These are phyloP conservation scores for Mizuhopecten yessoensis DNA, from an alignment of 1,140 invertebrate species.

Conservation along the genomic window DNA sequence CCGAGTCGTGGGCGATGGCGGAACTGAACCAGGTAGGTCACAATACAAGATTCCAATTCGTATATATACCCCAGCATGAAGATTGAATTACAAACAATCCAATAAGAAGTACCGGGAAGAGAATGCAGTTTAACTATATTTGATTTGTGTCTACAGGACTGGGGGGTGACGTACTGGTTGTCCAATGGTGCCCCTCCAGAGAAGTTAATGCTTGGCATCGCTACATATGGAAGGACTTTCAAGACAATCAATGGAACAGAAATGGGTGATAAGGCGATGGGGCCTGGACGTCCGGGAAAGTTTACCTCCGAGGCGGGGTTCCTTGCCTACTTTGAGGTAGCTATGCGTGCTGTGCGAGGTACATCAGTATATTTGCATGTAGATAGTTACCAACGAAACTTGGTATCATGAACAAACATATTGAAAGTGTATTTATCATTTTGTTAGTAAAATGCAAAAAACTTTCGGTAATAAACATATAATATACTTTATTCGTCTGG, in stretches of 20 bases:
- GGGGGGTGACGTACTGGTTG: conserved; percentile 72
- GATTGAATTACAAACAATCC: no score
- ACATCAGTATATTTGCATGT: no score
- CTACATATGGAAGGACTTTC: conserved; percentile 81
- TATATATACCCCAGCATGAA: no score
- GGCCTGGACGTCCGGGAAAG: conserved; percentile 79
- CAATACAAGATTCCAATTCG: no score
- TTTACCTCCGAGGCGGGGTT: conserved; percentile 85
- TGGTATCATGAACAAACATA: no score
- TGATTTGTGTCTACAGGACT: conserved; percentile 66
- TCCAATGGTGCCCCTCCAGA: conserved; percentile 93
- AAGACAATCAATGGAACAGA: conserved; percentile 84
- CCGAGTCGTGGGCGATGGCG: conserved; percentile 61
- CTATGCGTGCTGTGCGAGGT: conserved; percentile 85
- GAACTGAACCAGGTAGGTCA: conserved; percentile 64
- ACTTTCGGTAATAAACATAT: no score
- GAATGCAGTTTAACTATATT: no score
- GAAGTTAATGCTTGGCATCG: conserved; percentile 97
- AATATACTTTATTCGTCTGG: no score
- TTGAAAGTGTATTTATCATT: no score
- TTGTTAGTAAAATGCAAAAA: no score
- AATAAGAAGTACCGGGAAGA: no score
- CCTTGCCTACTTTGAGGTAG: conserved; percentile 79
- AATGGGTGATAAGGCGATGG: conserved; percentile 59
- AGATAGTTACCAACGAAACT: no score